These are phyloP conservation scores for Sipha flava DNA, from an alignment of 1,140 invertebrate species.

Conservation along the genomic window DNA sequence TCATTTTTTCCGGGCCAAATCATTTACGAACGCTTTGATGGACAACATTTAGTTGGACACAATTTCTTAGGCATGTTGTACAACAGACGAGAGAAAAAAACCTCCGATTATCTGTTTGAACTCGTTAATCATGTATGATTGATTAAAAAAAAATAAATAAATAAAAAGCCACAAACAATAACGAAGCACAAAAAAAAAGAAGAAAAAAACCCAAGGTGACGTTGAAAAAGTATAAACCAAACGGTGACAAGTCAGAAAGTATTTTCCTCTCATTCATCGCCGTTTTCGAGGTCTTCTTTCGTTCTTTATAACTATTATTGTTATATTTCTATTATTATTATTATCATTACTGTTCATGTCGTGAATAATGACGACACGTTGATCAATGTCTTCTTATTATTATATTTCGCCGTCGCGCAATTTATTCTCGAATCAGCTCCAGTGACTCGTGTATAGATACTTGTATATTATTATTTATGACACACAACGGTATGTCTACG, in stretches of 20 bases:
- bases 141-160: too few relatives aligned
- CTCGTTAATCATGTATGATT: too few relatives aligned
- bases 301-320: neutral
- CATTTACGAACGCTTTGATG: too few relatives aligned
- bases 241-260: neutral
- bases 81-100: too few relatives aligned
- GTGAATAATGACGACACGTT: neutral
- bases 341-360: neutral
- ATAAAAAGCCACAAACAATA: too few relatives aligned
- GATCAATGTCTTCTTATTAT: neutral
- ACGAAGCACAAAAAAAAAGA: too few relatives aligned
- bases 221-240: neutral
- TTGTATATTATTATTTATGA: neutral
- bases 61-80: too few relatives aligned
- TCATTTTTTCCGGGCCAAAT: neutral
- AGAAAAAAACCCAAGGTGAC: neutral
- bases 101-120: too few relatives aligned
- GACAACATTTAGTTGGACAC: too few relatives aligned
- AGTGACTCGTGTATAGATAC: neutral
- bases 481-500: too few relatives aligned
- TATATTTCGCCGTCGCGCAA: neutral
- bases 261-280: neutral
- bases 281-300: neutral
- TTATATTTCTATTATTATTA: neutral
- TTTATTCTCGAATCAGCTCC: neutral